A percentile compares a stretch with the other conserved stretches of the same genome.
Conservation (phyloP, 2,113 vertebrate species). For the Oxygymnocypris stewartii region DNA sequence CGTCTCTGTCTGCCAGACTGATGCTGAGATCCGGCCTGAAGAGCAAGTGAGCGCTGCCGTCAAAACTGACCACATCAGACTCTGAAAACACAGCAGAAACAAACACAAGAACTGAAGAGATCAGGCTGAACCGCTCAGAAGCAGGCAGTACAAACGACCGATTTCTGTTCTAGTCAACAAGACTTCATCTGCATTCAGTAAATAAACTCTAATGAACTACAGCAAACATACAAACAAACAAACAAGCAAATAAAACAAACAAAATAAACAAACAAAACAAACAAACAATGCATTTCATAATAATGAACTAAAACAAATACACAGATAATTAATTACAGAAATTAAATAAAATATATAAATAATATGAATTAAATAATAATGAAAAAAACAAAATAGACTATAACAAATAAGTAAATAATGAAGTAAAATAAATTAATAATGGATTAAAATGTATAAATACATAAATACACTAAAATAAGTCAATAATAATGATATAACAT, state of each 20-base stretch:
- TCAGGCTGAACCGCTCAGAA: neutral
- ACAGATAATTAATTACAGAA: neutral
- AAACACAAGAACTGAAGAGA: neutral
- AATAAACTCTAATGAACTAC: neutral
- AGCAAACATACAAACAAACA: neutral
- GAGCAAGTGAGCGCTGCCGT: constrained; percentile 81
- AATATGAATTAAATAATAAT: neutral
- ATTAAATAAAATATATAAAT: neutral
- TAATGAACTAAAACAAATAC: neutral
- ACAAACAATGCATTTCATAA: neutral
- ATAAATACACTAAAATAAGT: neutral
- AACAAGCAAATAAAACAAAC: neutral
- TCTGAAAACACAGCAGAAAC: constrained; percentile 69
- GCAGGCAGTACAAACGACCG: neutral
- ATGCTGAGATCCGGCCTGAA: constrained; percentile 77
- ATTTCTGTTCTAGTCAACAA: neutral
- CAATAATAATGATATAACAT: neutral
- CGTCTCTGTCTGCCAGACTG: constrained; percentile 74
- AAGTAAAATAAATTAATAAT: neutral
- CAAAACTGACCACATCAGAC: constrained; percentile 83
- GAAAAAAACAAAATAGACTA: neutral
- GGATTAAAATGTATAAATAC: neutral
- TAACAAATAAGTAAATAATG: neutral
- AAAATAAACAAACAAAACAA: no score
- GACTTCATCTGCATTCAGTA: neutral